Evolutionary conservation across 2,113 vertebrate species (phyloP), one percentile per base, ranked within the genome.

Genomic region (Lepus americanus): DNA sequence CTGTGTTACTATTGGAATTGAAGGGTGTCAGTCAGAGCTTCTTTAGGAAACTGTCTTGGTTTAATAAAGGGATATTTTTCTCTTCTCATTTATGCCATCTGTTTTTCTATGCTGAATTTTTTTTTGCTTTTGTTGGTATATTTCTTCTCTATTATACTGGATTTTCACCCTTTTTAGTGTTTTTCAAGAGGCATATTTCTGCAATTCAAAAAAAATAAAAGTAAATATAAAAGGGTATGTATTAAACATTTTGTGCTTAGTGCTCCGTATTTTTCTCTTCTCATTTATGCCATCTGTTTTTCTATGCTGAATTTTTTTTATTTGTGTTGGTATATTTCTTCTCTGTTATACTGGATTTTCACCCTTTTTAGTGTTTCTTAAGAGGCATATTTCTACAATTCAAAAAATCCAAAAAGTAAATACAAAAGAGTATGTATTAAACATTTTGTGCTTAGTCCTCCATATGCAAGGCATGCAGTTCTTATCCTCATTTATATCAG

Each of bases 61-160:
- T 89, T 91, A 79, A 86, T 90, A 91, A 73, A 89, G 63, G 90
- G 61, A 31, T 20, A 53, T 82, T 91, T 95, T 64, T 36, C 49
- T 78, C 0, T 53, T 96, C 82, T 69, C 13, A 59, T 83, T 67
- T 90, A 81, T 63, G 61, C 2, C 67, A 0, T 88, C 14, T 19
- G 9, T 9, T 14, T 7, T 39, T 95, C 14, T 85, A 25, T 83
- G 2, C 22, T 69, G 33, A 92, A 72, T 79, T 5, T 82, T 79
- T 11, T 36, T 36, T 36, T 36, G 67, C 25, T 91, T 90, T 44
- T 53, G 3, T 59, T 36, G 36, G 36, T 36, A 66, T 39, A 7
- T 87, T 86, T 92, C n/a, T 93, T 86, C 33, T 78, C 16, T 83
- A 0, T 92, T 90, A 3, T 36, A 83, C 16, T 51, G 9, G 13